Base-by-base conservation (phyloP, 2,113 vertebrate species). In the Neotoma lepida region DNA sequence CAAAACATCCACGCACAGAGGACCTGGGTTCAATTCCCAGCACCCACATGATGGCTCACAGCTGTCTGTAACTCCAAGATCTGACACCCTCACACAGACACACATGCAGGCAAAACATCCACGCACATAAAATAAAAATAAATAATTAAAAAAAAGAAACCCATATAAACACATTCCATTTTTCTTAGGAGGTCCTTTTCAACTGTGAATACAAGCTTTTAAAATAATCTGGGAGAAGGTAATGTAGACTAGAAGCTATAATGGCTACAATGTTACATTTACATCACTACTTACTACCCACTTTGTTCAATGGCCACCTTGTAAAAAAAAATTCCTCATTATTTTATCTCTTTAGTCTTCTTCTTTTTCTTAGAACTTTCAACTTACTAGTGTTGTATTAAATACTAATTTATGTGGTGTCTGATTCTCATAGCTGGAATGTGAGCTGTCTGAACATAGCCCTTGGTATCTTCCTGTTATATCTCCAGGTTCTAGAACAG, bases 211-310 rank as follows among this genome's bases (percentile, higher is more conserved):
- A 88, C 18, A 14, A 18, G 26, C 39, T 35, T 51, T 93, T 90
- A 91, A 49, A 93, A 56, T 44, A 92, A 39, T 93, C 74, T 76
- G n/a, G 86, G 58, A 80, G 56, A 70, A 90, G 68, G 81, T 49
- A 88, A 81, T 88, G 70, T 14, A 66, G 63, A 93, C 82, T 86
- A 91, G 14, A 82, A 88, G 92, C 88, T 95, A 92, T 44, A 85
- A 46, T 71, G 68, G 94, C 87, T 96, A 90, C 54, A 86, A 58
- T 70, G 74, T 35, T 74, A 91, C 4, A 85, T 54, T 91, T 46
- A 87, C 35, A 64, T 9, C 33, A 77, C 73, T 85, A 85, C 73
- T 86, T 96, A 39, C 51, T 90, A 33, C 86, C 88, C 41, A 87
- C 18, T 90, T 91, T 63, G 68, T 89, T 85, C 56, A 56, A 80